These are phyloP conservation scores for Rhabdornis inornatus DNA, from an alignment of 2,113 vertebrate genomes.

Conservation along the genomic window DNA sequence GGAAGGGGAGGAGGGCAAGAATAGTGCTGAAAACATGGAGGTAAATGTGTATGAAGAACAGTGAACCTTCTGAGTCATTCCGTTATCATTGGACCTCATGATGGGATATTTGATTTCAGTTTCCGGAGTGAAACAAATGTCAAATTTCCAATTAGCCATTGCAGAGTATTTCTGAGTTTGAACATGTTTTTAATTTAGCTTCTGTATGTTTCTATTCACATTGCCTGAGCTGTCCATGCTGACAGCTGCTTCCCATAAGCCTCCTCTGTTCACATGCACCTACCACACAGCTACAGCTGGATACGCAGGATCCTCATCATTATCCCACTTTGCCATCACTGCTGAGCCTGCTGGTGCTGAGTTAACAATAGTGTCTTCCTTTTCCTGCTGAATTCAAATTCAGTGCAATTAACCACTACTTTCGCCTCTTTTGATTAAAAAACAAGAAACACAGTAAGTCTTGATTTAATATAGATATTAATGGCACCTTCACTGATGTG, in stretches of 20 bases:
- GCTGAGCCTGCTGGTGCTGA: not conserved
- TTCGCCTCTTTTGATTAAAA: not conserved
- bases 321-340: not conserved
- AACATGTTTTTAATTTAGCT: not conserved
- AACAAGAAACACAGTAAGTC: not conserved
- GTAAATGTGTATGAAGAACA: not conserved
- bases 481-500: not conserved
- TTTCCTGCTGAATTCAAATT: not conserved
- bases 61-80: not conserved
- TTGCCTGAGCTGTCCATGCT: not conserved
- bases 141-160: not conserved
- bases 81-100: not conserved
- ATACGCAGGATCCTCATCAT: no score
- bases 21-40: not conserved
- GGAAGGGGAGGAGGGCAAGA: not conserved
- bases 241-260: not conserved
- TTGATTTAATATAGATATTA: not conserved
- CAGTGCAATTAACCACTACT: not conserved
- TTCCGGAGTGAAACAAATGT: not conserved
- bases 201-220: not conserved
- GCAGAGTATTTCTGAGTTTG: not conserved
- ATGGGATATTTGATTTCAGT: not conserved
- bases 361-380: not conserved
- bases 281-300: not conserved
- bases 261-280: not conserved